phyloP scores from a whole-genome alignment of 2,888 invertebrate genomes.

The Agrenia bidenticulata region DNA sequence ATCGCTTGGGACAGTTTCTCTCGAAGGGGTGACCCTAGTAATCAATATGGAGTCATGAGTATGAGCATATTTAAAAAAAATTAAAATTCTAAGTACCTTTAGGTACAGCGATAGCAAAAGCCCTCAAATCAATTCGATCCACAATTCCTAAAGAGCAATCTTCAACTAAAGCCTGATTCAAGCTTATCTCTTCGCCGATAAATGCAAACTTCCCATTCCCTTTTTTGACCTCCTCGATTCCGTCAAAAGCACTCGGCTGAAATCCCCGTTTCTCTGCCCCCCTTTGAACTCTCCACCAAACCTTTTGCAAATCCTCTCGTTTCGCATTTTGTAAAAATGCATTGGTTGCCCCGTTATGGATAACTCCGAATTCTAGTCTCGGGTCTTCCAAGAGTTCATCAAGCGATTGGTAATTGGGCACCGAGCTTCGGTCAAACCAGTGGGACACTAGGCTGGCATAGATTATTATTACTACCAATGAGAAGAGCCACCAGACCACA shows the following conservation, averaged over 20 bases:
- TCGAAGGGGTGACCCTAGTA: slow-evolving; percentile 41
- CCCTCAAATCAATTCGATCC: slow-evolving; percentile 38
- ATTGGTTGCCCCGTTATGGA: slow-evolving; percentile 47
- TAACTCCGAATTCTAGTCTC: slow-evolving; percentile 46
- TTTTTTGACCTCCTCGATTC: slow-evolving; percentile 42
- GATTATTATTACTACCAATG: slow-evolving; percentile 46
- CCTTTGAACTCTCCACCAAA: slow-evolving; percentile 51
- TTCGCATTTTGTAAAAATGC: slow-evolving; percentile 47
- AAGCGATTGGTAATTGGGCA: slow-evolving; percentile 23
- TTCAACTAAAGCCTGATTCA: slow-evolving; percentile 42
- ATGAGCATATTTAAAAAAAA: too few species aligned
- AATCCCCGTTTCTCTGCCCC: slow-evolving; percentile 33
- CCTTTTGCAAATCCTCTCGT: slow-evolving; percentile 47
- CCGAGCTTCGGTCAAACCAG: slow-evolving; percentile 46
- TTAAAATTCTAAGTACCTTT: too few species aligned
- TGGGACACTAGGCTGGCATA: slow-evolving; percentile 50
- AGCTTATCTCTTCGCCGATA: slow-evolving; percentile 46
- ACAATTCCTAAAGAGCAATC: slow-evolving; percentile 47
- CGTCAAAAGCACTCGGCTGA: slow-evolving; percentile 26
- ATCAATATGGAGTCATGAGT: too few species aligned
- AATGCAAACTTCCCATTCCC: slow-evolving; percentile 48
- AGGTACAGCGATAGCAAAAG: slow-evolving; percentile 45
- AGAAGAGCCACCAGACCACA: slow-evolving; percentile 52
- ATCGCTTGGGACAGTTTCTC: slow-evolving; percentile 49
- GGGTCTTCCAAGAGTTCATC: slow-evolving; percentile 43